Evolutionary conservation across 2,797 vertebrate genomes (phyloP).

Genomic region (Huso huso): DNA sequence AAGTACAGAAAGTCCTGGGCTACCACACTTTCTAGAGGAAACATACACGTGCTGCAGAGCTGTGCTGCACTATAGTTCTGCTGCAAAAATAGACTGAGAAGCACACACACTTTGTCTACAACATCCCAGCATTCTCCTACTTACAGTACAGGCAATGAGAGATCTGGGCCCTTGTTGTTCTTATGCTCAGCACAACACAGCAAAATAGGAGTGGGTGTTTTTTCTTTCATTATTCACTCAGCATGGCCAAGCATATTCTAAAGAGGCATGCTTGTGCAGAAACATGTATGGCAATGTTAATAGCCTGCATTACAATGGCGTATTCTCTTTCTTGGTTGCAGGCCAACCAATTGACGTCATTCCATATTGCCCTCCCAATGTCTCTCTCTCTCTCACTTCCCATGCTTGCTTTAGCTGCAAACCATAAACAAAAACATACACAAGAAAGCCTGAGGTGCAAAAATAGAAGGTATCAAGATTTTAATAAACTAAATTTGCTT

Average conservation of each 20-base stretch:
- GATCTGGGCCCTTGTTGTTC: not conserved
- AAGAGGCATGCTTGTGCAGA: not conserved
- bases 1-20: no score
- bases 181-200: not conserved
- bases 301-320: not conserved
- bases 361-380: no score
- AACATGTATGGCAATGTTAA: not conserved
- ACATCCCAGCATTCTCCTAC: not conserved
- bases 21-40: no score
- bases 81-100: not conserved
- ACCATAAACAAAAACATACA: constrained; percentile 11
- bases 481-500: not conserved
- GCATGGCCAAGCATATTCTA: not conserved
- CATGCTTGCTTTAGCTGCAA: not conserved
- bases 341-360: no score
- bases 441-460: constrained; percentile 6
- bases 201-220: constrained; percentile 1
- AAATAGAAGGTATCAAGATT: no score
- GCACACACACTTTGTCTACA: not conserved
- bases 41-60: no score
- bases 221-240: not conserved
- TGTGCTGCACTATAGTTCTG: not conserved
- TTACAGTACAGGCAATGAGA: not conserved
- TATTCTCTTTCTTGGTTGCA: not conserved
- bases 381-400: no score